A percentile compares a stretch with the other conserved stretches of the same genome.
These are phyloP conservation scores for Parochlus steinenii DNA, from an alignment of 2,888 invertebrate species.

Conservation along the genomic window DNA sequence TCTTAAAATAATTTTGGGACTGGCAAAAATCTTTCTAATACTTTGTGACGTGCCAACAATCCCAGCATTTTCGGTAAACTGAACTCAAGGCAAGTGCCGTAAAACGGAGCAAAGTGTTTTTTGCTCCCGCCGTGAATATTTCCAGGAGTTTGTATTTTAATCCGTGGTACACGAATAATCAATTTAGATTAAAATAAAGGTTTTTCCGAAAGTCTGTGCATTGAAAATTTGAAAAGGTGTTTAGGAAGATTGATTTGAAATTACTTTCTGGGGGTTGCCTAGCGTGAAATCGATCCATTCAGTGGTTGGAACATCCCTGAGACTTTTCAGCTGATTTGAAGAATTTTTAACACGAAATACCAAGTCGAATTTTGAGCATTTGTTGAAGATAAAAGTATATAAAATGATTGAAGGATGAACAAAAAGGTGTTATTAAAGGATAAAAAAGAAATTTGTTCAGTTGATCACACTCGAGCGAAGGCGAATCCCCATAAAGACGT, in stretches of 20 bases:
- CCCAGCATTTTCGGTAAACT: neutral
- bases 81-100: neutral
- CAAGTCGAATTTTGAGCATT: too few species aligned
- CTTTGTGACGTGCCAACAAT: neutral
- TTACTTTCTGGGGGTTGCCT: too few species aligned
- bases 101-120: neutral
- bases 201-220: too few species aligned
- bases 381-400: too few species aligned
- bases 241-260: too few species aligned
- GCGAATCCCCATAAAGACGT: too few species aligned
- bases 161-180: constrained; percentile 12
- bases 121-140: constrained; percentile 7
- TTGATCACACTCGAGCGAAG: constrained; percentile 5
- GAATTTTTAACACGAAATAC: too few species aligned
- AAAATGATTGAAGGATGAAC: constrained; percentile 12
- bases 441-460: constrained; percentile 5
- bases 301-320: neutral
- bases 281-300: too few species aligned
- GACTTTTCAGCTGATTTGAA: too few species aligned
- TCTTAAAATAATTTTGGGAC: constrained; percentile 9
- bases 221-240: too few species aligned
- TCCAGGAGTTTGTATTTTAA: constrained; percentile 6
- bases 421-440: constrained; percentile 12
- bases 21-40: neutral
- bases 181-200: constrained; percentile 11